Conservation (phyloP, 1,140 invertebrate species). For the Plodia interpunctella region DNA sequence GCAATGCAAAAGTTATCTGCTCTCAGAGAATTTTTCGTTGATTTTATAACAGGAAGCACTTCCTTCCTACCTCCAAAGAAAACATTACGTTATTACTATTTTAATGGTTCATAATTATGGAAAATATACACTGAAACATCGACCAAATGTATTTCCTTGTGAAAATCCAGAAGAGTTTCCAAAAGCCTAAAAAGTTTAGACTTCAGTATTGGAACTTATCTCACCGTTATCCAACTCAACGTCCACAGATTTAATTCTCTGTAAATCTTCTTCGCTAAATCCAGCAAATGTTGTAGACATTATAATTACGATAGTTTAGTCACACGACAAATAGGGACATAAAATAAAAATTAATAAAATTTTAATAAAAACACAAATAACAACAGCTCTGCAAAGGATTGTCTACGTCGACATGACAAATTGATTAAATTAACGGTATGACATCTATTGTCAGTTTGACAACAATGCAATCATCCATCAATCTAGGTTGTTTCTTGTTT, state of each 20-base stretch:
- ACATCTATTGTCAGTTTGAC: not conserved
- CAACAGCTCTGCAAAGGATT: not conserved
- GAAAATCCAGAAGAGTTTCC: too few relatives aligned
- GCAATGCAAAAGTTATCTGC: too few relatives aligned
- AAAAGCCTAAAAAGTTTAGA: too few relatives aligned
- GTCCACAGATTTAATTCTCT: constrained; percentile 53
- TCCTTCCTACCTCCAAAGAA: too few relatives aligned
- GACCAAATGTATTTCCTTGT: too few relatives aligned
- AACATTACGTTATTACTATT: too few relatives aligned
- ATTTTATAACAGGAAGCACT: too few relatives aligned
- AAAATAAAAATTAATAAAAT: constrained; percentile 1
- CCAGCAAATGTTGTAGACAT: constrained; percentile 48
- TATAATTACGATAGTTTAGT: not conserved
- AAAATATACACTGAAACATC: too few relatives aligned
- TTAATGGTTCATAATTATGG: too few relatives aligned
- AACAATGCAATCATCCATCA: too few relatives aligned
- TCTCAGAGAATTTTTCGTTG: too few relatives aligned
- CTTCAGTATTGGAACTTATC: not conserved
- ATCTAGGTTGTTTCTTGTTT: too few relatives aligned
- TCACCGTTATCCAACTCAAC: constrained; percentile 42
- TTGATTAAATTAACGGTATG: not conserved
- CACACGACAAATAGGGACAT: not conserved
- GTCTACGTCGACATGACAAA: not conserved
- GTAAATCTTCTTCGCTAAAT: constrained; percentile 67
- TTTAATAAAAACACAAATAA: not conserved